phyloP scores from a whole-genome alignment of 2,113 vertebrate species.

The Xenotilapia flavipinnis region DNA sequence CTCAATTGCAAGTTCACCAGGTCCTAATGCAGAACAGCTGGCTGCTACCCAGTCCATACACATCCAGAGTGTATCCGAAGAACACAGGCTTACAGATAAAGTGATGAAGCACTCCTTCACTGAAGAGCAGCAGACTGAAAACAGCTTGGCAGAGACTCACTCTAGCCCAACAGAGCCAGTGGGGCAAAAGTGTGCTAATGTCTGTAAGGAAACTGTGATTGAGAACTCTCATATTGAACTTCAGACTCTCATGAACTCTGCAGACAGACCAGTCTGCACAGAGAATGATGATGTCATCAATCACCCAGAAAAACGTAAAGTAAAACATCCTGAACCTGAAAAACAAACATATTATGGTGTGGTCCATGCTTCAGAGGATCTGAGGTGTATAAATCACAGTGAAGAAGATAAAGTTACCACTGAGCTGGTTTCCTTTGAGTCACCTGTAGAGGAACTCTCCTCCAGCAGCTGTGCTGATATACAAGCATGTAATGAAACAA shows the following conservation, averaged over 20 bases:
- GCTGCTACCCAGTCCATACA: background rate
- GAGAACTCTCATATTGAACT: background rate
- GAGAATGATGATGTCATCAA: background rate
- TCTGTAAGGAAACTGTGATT: background rate
- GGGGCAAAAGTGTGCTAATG: background rate
- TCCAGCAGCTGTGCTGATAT: background rate
- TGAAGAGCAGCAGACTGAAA: background rate
- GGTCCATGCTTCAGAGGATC: background rate
- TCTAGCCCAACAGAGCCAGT: background rate
- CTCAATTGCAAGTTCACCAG: background rate
- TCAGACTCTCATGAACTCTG: background rate
- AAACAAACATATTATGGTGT: background rate
- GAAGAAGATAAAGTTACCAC: background rate
- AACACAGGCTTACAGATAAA: background rate
- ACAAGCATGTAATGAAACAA: background rate
- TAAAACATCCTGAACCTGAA: background rate
- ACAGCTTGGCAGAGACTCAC: background rate
- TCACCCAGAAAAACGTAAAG: background rate
- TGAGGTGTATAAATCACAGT: background rate
- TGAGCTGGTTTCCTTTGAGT: background rate
- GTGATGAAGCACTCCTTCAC: background rate
- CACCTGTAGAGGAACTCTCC: background rate
- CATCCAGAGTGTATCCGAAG: fast-evolving
- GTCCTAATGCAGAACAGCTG: background rate
- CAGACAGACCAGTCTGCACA: background rate